These are phyloP conservation scores for Eudyptes chrysolophus DNA, from an alignment of 2,113 vertebrate genomes.

Conservation along the genomic window DNA sequence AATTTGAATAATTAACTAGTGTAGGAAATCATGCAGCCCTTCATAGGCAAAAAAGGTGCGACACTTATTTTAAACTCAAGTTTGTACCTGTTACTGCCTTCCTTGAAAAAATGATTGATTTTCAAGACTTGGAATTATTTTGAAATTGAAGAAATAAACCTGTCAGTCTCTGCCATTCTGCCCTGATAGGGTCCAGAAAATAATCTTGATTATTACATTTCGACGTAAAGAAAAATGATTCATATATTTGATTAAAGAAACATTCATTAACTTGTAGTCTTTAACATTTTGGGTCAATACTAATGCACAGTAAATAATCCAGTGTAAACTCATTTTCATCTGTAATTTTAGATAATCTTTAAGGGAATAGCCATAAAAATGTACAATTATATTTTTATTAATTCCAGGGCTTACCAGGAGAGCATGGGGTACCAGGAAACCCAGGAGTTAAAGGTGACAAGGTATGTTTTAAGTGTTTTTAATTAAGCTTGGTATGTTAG, in stretches of 20 bases:
- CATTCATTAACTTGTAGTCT: background rate
- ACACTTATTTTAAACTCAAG: background rate
- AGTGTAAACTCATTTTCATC: background rate
- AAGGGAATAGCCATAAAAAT: background rate
- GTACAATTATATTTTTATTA: conserved; percentile 40
- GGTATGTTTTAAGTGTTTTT: conserved; percentile 67
- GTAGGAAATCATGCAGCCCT: background rate
- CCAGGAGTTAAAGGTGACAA: conserved; percentile 93
- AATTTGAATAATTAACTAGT: background rate
- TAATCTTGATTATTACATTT: background rate
- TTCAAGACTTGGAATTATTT: background rate
- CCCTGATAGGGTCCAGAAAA: background rate
- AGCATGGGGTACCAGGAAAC: conserved; percentile 80
- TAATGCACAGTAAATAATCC: background rate
- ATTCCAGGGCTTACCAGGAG: conserved; percentile 81
- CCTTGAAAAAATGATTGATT: background rate
- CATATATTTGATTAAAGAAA: background rate
- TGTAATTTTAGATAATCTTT: background rate
- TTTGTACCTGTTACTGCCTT: background rate
- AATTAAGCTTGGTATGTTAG: background rate
- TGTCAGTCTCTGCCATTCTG: background rate
- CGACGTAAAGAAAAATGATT: background rate
- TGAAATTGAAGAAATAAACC: background rate
- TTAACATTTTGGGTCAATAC: background rate
- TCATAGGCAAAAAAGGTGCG: background rate